Percentiles rank a stretch among this genome's conserved stretches.
Conservation (phyloP, 2,888 invertebrate species). For the Callimorpha dominula region DNA sequence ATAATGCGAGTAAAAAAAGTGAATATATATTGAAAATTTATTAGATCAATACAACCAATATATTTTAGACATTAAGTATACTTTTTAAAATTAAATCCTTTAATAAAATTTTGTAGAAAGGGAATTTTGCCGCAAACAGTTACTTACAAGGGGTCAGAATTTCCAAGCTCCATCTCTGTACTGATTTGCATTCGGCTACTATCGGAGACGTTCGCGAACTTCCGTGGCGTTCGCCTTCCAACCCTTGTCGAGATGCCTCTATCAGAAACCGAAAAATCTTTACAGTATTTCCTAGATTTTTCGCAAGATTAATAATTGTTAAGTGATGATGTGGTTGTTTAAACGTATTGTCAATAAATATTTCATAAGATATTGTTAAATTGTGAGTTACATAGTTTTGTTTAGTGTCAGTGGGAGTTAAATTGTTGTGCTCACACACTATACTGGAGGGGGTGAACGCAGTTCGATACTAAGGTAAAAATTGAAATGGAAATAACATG, state of each 20-base stretch:
- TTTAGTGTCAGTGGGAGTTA: constrained; percentile 73
- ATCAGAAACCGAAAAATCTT: constrained; percentile 77
- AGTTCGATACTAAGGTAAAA: constrained; percentile 68
- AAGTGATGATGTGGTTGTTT: constrained; percentile 66
- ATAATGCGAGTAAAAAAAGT: not conserved
- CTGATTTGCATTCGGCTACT: constrained; percentile 76
- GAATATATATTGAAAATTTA: not conserved
- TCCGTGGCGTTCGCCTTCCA: constrained; percentile 77
- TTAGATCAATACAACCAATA: not conserved
- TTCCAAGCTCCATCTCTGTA: constrained; percentile 66
- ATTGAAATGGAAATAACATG: constrained; percentile 28
- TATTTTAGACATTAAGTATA: not conserved
- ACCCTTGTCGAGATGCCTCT: constrained; percentile 79
- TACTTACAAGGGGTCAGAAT: constrained; percentile 30
- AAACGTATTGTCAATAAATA: constrained; percentile 45
- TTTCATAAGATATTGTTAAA: constrained; percentile 53
- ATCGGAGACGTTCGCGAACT: constrained; percentile 77
- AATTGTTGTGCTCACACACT: constrained; percentile 67
- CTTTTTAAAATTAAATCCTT: not conserved
- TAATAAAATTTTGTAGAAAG: not conserved
- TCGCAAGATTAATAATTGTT: constrained; percentile 59
- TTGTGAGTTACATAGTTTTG: constrained; percentile 59
- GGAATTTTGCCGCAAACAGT: not conserved
- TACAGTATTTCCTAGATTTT: constrained; percentile 70
- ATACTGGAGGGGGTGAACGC: constrained; percentile 54